Conservation (phyloP, 2,113 vertebrate species). For the Shinisaurus crocodilurus region DNA sequence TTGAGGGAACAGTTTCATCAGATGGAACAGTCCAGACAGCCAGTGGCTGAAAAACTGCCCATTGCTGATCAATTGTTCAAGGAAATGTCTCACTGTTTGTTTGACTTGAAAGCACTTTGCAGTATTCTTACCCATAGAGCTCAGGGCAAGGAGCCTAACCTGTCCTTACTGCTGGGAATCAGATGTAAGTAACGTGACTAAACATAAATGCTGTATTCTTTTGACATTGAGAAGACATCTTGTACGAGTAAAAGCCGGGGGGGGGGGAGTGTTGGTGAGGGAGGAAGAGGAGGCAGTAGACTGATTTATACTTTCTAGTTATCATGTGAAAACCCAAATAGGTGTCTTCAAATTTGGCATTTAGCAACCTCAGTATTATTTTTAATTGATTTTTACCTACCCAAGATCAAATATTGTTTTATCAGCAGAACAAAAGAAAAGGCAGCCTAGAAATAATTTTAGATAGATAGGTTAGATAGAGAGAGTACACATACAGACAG, state of each 20-base stretch:
- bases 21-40: conserved; percentile 64
- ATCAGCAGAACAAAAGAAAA: neutral
- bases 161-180: conserved; percentile 93
- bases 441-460: too few species aligned
- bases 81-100: conserved; percentile 93
- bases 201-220: conserved; percentile 11
- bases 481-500: too few species aligned
- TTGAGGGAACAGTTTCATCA: conserved; percentile 68
- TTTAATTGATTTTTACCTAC: neutral
- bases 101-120: conserved; percentile 93
- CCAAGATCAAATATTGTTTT: neutral
- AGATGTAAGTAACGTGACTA: conserved; percentile 83
- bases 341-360: neutral
- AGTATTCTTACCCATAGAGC: conserved; percentile 92
- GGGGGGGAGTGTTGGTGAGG: too few species aligned
- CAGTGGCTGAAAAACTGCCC: conserved; percentile 75
- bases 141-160: conserved; percentile 94
- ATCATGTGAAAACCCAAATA: neutral
- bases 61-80: conserved; percentile 86
- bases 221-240: conserved; percentile 18
- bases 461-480: too few species aligned
- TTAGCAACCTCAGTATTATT: neutral
- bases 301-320: neutral
- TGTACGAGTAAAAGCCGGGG: neutral
- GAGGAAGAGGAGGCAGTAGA: neutral